Evolutionary conservation across 2,888 invertebrate genomes (phyloP).

Genomic region (Acleris emargana): DNA sequence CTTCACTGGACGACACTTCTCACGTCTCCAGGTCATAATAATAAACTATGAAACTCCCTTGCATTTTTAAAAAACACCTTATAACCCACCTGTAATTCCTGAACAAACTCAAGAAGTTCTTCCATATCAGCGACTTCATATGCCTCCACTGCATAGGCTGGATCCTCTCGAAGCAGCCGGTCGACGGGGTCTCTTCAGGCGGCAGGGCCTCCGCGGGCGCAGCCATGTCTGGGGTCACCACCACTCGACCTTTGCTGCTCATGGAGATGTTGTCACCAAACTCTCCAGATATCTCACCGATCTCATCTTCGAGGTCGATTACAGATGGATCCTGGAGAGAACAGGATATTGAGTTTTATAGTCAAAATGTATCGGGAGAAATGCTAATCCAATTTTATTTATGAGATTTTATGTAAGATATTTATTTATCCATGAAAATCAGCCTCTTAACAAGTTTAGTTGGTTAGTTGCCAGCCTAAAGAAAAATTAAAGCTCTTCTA

Average conservation of each 20-base stretch:
- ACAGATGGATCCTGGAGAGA: conserved; percentile 83
- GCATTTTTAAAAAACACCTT: background rate
- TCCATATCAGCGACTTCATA: conserved; percentile 93
- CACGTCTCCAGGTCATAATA: too few relatives aligned
- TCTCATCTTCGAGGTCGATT: conserved; percentile 87
- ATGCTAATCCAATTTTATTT: too few relatives aligned
- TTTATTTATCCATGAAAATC: too few relatives aligned
- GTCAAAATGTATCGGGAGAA: too few relatives aligned
- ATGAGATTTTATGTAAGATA: too few relatives aligned
- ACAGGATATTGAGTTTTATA: background rate
- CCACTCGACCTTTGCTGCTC: conserved; percentile 87
- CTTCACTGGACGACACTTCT: too few relatives aligned
- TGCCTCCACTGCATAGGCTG: conserved; percentile 87
- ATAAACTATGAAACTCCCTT: too few relatives aligned
- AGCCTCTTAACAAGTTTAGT: too few relatives aligned
- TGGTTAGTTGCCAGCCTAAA: too few relatives aligned
- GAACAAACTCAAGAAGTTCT: conserved; percentile 94
- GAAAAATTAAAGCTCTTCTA: too few relatives aligned
- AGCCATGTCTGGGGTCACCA: conserved; percentile 82
- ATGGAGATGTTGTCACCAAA: conserved; percentile 94
- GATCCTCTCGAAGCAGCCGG: conserved; percentile 81
- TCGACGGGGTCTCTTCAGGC: conserved; percentile 85
- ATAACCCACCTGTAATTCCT: conserved; percentile 90
- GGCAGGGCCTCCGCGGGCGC: conserved; percentile 85
- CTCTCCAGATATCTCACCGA: conserved; percentile 92